Evolutionary conservation across 2,888 invertebrate species (phyloP).

Genomic region (Campoplex nolae): DNA sequence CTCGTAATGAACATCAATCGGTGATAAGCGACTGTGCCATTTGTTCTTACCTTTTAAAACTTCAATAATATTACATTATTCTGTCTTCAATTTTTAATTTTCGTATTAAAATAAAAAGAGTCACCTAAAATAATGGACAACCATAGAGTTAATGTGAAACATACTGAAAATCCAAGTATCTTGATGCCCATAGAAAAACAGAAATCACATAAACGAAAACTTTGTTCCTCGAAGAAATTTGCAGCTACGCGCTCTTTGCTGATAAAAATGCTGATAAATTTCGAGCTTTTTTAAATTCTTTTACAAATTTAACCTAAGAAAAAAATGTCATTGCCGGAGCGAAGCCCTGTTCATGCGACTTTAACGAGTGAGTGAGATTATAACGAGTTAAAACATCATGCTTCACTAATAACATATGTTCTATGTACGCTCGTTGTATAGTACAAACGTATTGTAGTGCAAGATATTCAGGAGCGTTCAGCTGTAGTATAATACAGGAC

Average conservation of each 20-base stretch:
- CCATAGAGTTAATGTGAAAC: not conserved
- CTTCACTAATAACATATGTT: not conserved
- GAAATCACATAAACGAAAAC: not conserved
- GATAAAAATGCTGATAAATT: no score
- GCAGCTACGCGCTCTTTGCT: no score
- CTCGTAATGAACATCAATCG: not conserved
- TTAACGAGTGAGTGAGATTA: not conserved
- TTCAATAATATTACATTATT: not conserved
- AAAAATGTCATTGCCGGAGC: not conserved
- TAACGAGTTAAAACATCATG: slow-evolving; percentile 5
- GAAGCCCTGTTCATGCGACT: not conserved
- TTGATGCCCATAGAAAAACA: no score
- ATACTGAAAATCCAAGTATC: not conserved
- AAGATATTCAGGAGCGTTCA: slow-evolving; percentile 59
- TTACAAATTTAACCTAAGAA: not conserved
- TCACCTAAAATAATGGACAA: not conserved
- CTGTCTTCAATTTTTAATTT: not conserved
- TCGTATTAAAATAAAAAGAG: not conserved
- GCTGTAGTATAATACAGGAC: slow-evolving; percentile 38
- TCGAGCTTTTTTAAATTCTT: not conserved
- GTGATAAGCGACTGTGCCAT: not conserved
- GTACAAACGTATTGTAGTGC: not conserved
- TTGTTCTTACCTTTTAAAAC: not conserved
- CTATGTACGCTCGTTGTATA: not conserved
- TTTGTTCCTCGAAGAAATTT: not conserved